Base-by-base conservation (phyloP, 2,797 vertebrate genomes). In the Chromobotia macracanthus region DNA sequence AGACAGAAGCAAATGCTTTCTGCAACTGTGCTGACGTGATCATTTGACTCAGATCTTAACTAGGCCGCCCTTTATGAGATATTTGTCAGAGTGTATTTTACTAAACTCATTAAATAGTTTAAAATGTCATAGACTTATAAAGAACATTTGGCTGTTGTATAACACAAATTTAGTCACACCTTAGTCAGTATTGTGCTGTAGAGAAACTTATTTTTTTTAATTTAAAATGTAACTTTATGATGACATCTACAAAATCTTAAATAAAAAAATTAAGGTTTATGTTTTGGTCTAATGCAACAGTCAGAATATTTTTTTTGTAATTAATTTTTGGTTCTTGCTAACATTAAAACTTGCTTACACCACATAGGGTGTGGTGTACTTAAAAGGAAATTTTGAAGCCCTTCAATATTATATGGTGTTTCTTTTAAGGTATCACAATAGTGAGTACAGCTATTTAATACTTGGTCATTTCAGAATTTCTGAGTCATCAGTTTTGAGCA, bases 1-100 rank as follows among this genome's bases (percentile, higher is more conserved):
- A 75, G 63, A 84, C 80, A 82, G 71, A 71, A 76, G 76, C 69
- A 70, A 84, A 86, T 80, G 67, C 77, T 46, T 80, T 73, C 81
- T 83, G 80, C 72, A 85, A 68, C 81, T 83, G 79, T 83, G 81
- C 78, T 81, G 79, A 85, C 67, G 73, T 80, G 64, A 82, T 82
- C 64, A 78, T 80, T 80, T 79, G 75, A 84, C 69, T 75, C 56
- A 74, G 71, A 76, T 77, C 75, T 61, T 66, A 83, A 81, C 80
- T 80, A 80, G 67, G 25, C 56, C 72, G 65, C 38, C 55, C 46
- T 77, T 84, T 68, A 77, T 71, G 51, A 73, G 50, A 55, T 61
- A 19, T 53, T 41, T 80, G 56, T 38, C 46, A 63, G 67, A 15
- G 46, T 70, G 58, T 44, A 63, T 72, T 84, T 56, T 9, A 53